These are phyloP conservation scores for Phoxinus dragarum DNA, from an alignment of 2,797 vertebrate species.

Conservation along the genomic window DNA sequence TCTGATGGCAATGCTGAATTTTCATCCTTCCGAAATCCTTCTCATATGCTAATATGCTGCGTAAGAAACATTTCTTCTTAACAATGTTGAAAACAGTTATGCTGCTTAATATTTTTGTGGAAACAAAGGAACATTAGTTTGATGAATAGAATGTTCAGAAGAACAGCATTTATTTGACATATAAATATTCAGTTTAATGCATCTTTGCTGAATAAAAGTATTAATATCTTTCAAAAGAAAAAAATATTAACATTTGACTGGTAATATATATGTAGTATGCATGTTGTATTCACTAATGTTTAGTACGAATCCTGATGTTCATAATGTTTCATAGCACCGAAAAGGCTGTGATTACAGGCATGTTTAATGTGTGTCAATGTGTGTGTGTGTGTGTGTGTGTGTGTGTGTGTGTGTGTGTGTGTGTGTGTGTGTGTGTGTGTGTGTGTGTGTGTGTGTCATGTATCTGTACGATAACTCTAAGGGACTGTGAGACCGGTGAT, in stretches of 20 bases:
- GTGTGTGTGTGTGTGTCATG: slow-evolving; percentile 9
- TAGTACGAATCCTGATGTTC: neutral
- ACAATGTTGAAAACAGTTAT: neutral
- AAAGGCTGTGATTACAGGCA: neutral
- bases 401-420: neutral
- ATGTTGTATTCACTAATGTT: neutral
- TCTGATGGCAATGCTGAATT: no score
- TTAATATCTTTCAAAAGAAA: neutral
- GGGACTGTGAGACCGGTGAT: slow-evolving; percentile 21
- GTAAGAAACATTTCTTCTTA: neutral
- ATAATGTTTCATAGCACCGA: neutral
- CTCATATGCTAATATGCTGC: neutral
- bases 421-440: neutral
- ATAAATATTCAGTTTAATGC: neutral
- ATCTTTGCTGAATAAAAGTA: neutral
- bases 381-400: neutral
- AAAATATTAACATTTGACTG: neutral
- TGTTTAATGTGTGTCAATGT: neutral
- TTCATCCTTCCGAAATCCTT: neutral
- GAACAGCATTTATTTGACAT: neutral
- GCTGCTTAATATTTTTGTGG: neutral
- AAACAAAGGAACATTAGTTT: neutral
- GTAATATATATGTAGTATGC: neutral
- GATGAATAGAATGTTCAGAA: neutral
- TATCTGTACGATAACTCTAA: slow-evolving; percentile 20